Conservation (phyloP, 2,888 invertebrate genomes). For the Tupiocoris notatus region DNA sequence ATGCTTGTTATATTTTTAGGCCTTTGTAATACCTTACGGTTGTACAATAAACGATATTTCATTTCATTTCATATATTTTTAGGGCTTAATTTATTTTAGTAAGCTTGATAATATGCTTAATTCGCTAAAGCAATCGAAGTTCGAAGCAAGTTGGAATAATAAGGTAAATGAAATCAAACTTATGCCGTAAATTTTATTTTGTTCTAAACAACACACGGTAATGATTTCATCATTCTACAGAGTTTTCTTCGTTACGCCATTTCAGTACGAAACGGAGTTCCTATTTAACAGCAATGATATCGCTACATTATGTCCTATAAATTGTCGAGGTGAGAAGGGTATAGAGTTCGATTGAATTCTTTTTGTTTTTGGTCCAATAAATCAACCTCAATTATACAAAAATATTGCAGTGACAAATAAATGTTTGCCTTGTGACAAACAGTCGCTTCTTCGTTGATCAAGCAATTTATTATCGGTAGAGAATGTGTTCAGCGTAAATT, state of each 20-base stretch:
- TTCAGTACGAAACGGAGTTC: neutral
- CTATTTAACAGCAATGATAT: slow-evolving; percentile 9
- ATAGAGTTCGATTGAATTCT: neutral
- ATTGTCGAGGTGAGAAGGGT: slow-evolving; percentile 18
- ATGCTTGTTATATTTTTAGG: too few relatives aligned
- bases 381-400: slow-evolving; percentile 25
- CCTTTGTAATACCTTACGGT: too few relatives aligned
- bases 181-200: slow-evolving; percentile 12
- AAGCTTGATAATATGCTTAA: too few relatives aligned
- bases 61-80: too few relatives aligned
- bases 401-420: slow-evolving; percentile 32
- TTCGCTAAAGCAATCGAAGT: too few relatives aligned
- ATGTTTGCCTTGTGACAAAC: slow-evolving; percentile 11
- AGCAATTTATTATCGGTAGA: neutral
- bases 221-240: slow-evolving; percentile 9
- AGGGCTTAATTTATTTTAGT: too few relatives aligned
- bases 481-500: neutral
- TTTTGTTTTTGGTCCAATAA: slow-evolving; percentile 32
- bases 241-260: slow-evolving; percentile 1
- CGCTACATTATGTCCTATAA: slow-evolving; percentile 15
- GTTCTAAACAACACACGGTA: slow-evolving; percentile 31
- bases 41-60: too few relatives aligned
- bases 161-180: too few relatives aligned
- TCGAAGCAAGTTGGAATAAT: too few relatives aligned
- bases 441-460: slow-evolving; percentile 17